Conservation (phyloP, 2,113 vertebrate genomes). For the Oenanthe oenanthe region DNA sequence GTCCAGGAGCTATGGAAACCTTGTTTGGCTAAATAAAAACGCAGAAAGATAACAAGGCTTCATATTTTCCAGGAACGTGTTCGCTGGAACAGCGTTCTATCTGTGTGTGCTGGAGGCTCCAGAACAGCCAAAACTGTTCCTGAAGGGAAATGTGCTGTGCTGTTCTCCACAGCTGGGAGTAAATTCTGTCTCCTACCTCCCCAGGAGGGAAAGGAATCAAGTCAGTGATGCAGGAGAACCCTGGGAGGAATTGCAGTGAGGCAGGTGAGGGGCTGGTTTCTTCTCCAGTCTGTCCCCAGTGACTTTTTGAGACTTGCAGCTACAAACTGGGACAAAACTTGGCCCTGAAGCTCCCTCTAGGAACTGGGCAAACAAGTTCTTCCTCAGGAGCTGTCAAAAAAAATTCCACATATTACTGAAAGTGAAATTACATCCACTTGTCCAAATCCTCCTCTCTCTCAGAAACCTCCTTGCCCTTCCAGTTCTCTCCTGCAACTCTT, state of each 20-base stretch:
- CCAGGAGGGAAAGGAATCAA: background rate
- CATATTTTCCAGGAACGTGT: slow-evolving; percentile 26
- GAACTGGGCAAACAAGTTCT: background rate
- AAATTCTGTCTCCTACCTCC: background rate
- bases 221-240: background rate
- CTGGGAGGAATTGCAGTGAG: background rate
- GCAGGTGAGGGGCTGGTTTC: background rate
- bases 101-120: background rate
- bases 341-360: background rate
- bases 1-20: slow-evolving; percentile 35
- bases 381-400: background rate
- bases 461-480: background rate
- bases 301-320: background rate
- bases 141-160: background rate
- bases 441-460: background rate
- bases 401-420: background rate
- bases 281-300: background rate
- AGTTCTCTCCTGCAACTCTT: background rate
- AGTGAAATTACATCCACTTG: background rate
- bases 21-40: slow-evolving; percentile 17
- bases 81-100: background rate
- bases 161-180: background rate
- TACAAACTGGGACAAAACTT: background rate
- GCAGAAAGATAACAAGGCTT: background rate
- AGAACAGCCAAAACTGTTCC: background rate